Evolutionary conservation across 1,140 invertebrate genomes (phyloP).

Genomic region (Magallana ariakensis): DNA sequence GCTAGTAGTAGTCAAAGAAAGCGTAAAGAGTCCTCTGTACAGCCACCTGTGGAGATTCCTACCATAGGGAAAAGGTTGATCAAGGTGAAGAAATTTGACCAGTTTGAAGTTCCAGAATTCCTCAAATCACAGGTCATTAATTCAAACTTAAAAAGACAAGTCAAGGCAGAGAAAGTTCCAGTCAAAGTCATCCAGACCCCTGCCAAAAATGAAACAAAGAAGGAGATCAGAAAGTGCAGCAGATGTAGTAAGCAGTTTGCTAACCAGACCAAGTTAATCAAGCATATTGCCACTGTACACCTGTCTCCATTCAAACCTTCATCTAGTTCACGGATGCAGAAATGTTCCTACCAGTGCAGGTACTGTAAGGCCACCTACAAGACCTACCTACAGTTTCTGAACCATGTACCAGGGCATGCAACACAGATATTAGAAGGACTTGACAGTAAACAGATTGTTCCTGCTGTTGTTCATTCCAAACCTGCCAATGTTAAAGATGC

Average conservation of each 20-base stretch:
- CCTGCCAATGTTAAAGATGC: not conserved
- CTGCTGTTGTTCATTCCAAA: slow-evolving; percentile 32
- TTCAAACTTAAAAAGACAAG: slow-evolving; percentile 47
- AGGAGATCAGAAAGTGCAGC: slow-evolving; percentile 32
- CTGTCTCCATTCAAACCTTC: slow-evolving; percentile 45
- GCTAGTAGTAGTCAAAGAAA: slow-evolving; percentile 1
- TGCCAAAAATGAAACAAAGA: not conserved
- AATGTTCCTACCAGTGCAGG: slow-evolving; percentile 38
- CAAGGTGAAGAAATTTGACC: slow-evolving; percentile 46
- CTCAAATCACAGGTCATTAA: slow-evolving; percentile 46
- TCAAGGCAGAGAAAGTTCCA: not conserved
- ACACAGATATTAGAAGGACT: slow-evolving; percentile 36
- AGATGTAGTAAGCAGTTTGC: slow-evolving; percentile 46
- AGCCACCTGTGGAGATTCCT: not conserved
- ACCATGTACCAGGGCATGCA: slow-evolving; percentile 48
- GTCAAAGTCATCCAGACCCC: not conserved
- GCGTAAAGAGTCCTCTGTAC: not conserved
- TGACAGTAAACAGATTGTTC: not conserved
- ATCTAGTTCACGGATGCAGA: slow-evolving; percentile 12
- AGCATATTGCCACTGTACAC: slow-evolving; percentile 46
- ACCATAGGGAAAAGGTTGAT: slow-evolving; percentile 35
- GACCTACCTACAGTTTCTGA: slow-evolving; percentile 40
- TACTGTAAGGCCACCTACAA: slow-evolving; percentile 38
- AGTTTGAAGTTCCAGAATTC: slow-evolving; percentile 53
- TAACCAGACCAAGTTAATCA: slow-evolving; percentile 22